These are phyloP conservation scores for Glaucidium brasilianum DNA, from an alignment of 2,113 vertebrate genomes.

Conservation along the genomic window DNA sequence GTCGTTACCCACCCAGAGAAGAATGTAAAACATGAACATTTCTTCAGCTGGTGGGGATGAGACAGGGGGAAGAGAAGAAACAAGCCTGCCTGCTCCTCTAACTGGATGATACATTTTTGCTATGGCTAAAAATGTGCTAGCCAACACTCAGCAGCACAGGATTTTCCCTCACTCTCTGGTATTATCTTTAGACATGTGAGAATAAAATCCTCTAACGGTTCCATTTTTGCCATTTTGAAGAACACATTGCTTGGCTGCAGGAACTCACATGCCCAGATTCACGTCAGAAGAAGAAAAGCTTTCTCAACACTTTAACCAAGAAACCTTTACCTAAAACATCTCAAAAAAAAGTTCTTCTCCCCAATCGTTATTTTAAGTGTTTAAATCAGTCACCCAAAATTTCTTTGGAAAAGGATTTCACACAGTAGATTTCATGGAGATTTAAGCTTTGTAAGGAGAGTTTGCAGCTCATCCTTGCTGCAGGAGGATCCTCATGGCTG, in stretches of 20 bases:
- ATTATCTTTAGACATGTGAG: neutral
- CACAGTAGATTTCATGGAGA: accelerated
- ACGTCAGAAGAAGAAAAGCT: neutral
- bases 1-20: neutral
- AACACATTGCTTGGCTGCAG: neutral
- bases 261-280: neutral
- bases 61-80: neutral
- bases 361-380: neutral
- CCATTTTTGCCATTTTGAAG: neutral
- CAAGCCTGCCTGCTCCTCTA: neutral
- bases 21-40: neutral
- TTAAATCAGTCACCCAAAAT: neutral
- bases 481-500: neutral
- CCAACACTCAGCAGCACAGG: neutral
- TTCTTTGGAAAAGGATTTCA: neutral
- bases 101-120: neutral
- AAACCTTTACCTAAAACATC: neutral
- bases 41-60: neutral
- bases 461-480: neutral
- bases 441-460: neutral
- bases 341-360: neutral
- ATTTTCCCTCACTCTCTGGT: neutral
- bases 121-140: neutral
- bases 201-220: neutral
- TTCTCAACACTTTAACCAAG: neutral